These are phyloP conservation scores for Melanotaenia parkinsoni DNA, from an alignment of 2,797 vertebrate species.

Conservation along the genomic window DNA sequence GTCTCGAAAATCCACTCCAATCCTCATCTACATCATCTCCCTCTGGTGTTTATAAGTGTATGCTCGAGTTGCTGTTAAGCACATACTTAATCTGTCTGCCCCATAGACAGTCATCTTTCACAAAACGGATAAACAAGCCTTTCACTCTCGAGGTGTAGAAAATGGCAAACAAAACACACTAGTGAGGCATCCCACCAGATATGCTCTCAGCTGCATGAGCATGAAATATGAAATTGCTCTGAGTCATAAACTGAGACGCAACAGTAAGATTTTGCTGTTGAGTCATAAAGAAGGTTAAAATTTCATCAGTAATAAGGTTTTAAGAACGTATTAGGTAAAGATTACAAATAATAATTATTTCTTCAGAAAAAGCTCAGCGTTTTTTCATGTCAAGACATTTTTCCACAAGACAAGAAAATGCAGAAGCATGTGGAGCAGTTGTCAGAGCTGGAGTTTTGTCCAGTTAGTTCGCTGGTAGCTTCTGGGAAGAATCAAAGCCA, in stretches of 20 bases:
- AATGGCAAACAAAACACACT: constrained; percentile 50
- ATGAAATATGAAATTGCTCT: constrained; percentile 55
- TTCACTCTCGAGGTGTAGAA: constrained; percentile 42
- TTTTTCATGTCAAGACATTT: background rate
- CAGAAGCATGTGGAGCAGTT: background rate
- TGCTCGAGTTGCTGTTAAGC: constrained; percentile 33
- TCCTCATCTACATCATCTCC: constrained; percentile 61
- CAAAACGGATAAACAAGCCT: constrained; percentile 59
- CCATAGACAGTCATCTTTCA: constrained; percentile 34
- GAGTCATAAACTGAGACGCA: constrained; percentile 53
- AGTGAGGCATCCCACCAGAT: constrained; percentile 32
- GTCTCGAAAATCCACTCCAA: constrained; percentile 68
- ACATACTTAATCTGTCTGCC: constrained; percentile 30
- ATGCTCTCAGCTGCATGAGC: constrained; percentile 30
- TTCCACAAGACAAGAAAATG: background rate
- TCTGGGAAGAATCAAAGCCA: constrained; percentile 10
- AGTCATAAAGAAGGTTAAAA: constrained; percentile 17
- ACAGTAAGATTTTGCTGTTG: constrained; percentile 50
- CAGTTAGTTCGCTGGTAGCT: constrained; percentile 24
- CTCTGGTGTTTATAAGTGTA: constrained; percentile 49
- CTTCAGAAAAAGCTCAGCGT: background rate
- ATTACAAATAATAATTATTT: constrained; percentile 32
- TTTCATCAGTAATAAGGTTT: constrained; percentile 42
- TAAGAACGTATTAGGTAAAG: constrained; percentile 34
- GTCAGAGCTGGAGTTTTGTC: constrained; percentile 13